Evolutionary conservation across 1,140 invertebrate genomes (phyloP).

Genomic region (Laupala kohalensis): DNA sequence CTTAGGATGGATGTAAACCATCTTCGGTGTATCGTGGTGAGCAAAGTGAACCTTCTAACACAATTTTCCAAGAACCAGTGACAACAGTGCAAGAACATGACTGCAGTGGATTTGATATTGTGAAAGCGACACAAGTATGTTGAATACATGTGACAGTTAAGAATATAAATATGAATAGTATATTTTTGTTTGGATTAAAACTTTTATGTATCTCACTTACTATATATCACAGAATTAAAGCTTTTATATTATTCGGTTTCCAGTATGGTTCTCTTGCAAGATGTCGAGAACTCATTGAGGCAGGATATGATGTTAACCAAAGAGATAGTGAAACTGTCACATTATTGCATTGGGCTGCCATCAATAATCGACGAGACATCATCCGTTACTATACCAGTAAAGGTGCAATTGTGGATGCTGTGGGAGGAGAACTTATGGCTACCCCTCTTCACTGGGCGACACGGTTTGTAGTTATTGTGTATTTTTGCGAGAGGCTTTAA

Average conservation of each 20-base stretch:
- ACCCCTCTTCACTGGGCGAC: constrained; percentile 98
- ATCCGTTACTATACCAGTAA: constrained; percentile 77
- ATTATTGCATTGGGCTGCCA: constrained; percentile 96
- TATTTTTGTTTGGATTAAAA: no score
- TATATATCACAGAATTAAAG: no score
- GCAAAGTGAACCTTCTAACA: constrained; percentile 25
- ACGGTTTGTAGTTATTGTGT: constrained; percentile 33
- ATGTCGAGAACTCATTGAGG: constrained; percentile 74
- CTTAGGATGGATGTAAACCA: constrained; percentile 24
- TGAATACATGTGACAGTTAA: neutral
- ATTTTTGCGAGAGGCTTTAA: no score
- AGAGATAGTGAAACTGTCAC: constrained; percentile 85
- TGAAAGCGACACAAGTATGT: constrained; percentile 73
- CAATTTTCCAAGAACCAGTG: constrained; percentile 29
- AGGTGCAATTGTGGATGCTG: constrained; percentile 80
- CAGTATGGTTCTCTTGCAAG: constrained; percentile 76
- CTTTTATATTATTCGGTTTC: no score
- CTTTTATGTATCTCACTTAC: no score
- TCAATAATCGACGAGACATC: constrained; percentile 90
- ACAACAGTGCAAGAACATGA: constrained; percentile 38
- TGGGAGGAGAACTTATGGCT: constrained; percentile 88
- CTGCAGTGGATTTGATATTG: constrained; percentile 78
- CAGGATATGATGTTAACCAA: constrained; percentile 79
- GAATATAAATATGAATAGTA: no score
- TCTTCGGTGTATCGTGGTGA: constrained; percentile 20